Base-by-base conservation (phyloP, 2,888 invertebrate species). In the Epinotia demarniana region DNA sequence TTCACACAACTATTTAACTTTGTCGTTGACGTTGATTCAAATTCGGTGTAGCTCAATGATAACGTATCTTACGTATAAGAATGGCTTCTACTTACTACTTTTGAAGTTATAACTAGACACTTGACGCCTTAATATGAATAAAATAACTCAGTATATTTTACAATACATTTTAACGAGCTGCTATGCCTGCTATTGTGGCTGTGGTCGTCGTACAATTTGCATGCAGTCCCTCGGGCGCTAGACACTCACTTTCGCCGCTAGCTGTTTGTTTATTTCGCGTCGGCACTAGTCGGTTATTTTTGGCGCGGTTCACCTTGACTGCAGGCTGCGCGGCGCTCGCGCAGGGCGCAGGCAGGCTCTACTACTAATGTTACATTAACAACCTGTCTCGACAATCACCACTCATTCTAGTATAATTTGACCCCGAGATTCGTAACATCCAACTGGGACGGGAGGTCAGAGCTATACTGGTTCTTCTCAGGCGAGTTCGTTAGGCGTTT, bases 231-330 rank as follows among this genome's bases (percentile, higher is more conserved):
- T n/a, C 49, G 23, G 49, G 62, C 69, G 53, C 75, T 70, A 70
- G 64, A 27, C 13, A 12, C 58, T 18, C 49, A 75, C 73, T 78
- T 72, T 79, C 80, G 75, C 68, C 19, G 73, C 57, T 33, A 72
- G 71, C 73, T 68, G 77, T 78, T 74, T 78, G 79, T 83, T 84
- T 82, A 79, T 81, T 77, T 67, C 70, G 62, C 57, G 70, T 75
- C 69, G 55, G 74, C 39, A 73, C 69, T 73, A 69, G 69, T 43
- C 77, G 80, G 89, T 86, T 90, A 90, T 91, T 90, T 89, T 87
- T 88, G 84, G 86, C 77, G 87, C 81, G 83, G 90, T 89, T 90
- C 85, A 89, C 90, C 90, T 90, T 90, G 90, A 85, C 82, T 81
- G 81, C 82, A 81, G 84, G 82, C 84, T 84, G 73, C 80, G 73